Evolutionary conservation across 2,113 vertebrate species (phyloP), one percentile per base, ranked within the genome.

Genomic region (Lucifuga dentata): DNA sequence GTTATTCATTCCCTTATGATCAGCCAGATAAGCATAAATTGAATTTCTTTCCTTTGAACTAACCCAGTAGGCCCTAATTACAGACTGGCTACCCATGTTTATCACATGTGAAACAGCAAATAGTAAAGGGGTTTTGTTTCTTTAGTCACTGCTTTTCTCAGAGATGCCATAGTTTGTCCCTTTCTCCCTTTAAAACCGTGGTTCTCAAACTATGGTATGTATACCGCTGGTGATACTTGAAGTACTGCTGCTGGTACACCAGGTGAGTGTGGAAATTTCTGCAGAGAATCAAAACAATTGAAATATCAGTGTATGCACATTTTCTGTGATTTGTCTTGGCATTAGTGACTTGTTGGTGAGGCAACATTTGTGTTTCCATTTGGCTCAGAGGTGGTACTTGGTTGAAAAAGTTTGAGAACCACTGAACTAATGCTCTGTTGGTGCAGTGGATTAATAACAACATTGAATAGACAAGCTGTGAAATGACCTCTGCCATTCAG

Each of bases 401-500:
- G n/a, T n/a, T n/a, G n/a, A n/a, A n/a, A n/a, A n/a, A n/a, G n/a
- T n/a, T n/a, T n/a, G n/a, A n/a, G n/a, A n/a, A 21, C 29, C 24
- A 50, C 43, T 63, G 44, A 53, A 63, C 49, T 61, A 70, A 75
- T 62, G 62, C 62, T 68, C 49, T 60, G 48, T 68, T 68, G 36
- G 10, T 52, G 35, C 39, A 38, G 21, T 15, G 5, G 78, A 88
- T 79, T 83, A 74, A 81, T 80, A 68, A 69, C 75, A 80, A 32
- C 43, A 67, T 12, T 72, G 61, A 74, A 51, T 76, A 44, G 48
- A 52, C 33, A 57, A 73, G 61, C 39, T 52, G 64, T 60, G 62
- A 78, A 84, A 73, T 74, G 49, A 73, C 62, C 59, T 57, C 73
- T 83, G 76, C 45, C 73, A 73, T 79, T 89, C 65, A 78, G 80